phyloP scores from a whole-genome alignment of 2,888 invertebrate genomes.

The Flabesymbios commensalis region DNA sequence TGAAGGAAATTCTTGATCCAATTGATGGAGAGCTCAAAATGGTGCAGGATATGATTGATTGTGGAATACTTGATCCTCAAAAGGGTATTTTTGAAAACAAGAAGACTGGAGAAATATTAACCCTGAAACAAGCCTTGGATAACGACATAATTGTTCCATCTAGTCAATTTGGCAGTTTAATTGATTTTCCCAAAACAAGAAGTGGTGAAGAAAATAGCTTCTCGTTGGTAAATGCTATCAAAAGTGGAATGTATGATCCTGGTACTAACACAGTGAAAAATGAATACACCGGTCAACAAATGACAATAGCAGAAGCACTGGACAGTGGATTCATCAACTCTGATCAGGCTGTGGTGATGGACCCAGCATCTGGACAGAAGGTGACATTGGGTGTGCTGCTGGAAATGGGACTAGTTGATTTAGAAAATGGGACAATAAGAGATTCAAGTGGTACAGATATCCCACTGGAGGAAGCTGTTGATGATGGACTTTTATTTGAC shows the following conservation, averaged over 20 bases:
- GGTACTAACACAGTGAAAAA: constrained; percentile 66
- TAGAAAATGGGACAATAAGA: constrained; percentile 65
- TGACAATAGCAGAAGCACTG: constrained; percentile 68
- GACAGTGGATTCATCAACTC: constrained; percentile 25
- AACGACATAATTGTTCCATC: too few species aligned
- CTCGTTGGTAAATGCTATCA: constrained; percentile 68
- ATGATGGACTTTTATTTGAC: constrained; percentile 20
- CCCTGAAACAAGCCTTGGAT: too few species aligned
- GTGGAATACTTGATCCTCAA: too few species aligned
- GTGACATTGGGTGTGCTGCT: constrained; percentile 82
- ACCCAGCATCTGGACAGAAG: constrained; percentile 31
- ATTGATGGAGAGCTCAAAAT: too few species aligned
- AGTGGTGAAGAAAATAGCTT: background rate
- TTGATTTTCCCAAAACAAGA: too few species aligned
- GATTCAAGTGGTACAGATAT: constrained; percentile 69
- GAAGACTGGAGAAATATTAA: too few species aligned
- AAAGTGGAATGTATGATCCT: constrained; percentile 70
- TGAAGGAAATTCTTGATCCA: too few species aligned
- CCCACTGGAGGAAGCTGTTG: constrained; percentile 23
- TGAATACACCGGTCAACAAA: constrained; percentile 15
- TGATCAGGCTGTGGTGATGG: constrained; percentile 20
- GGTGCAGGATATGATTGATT: too few species aligned
- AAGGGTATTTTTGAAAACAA: too few species aligned
- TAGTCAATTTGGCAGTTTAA: too few species aligned
- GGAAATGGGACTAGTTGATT: constrained; percentile 76